Evolutionary conservation across 2,888 invertebrate genomes (phyloP).

Genomic region (Eilema caniola): DNA sequence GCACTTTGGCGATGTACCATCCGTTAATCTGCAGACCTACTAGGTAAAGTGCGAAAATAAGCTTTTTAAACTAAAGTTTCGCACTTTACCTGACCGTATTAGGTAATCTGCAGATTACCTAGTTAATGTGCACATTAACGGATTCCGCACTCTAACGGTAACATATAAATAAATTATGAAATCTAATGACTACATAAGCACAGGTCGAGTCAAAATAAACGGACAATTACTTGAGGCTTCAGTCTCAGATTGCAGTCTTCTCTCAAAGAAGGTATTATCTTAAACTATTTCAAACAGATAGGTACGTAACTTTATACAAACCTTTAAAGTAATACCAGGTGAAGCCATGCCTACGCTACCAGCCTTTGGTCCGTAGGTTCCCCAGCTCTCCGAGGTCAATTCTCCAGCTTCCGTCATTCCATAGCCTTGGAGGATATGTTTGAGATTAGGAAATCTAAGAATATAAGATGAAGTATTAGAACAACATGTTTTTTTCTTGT

Average conservation of each 20-base stretch:
- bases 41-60: too few relatives aligned
- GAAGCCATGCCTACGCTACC: conserved; percentile 75
- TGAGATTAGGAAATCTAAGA: conserved; percentile 68
- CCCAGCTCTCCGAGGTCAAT: conserved; percentile 71
- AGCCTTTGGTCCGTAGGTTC: conserved; percentile 64
- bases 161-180: too few relatives aligned
- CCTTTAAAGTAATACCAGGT: conserved; percentile 72
- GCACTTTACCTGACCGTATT: too few relatives aligned
- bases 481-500: neutral
- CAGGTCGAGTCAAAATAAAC: neutral
- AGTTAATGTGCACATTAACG: too few relatives aligned
- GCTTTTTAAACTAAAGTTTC: too few relatives aligned
- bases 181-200: neutral
- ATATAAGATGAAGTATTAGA: neutral
- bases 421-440: conserved; percentile 70
- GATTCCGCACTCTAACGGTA: too few relatives aligned
- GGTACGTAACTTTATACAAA: conserved; percentile 34
- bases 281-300: neutral
- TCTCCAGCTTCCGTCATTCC: conserved; percentile 78
- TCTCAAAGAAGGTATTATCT: neutral
- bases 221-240: neutral
- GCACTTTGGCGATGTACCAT: too few relatives aligned
- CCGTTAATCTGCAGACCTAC: too few relatives aligned
- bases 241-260: neutral
- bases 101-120: too few relatives aligned